Evolutionary conservation across 1,140 invertebrate genomes (phyloP).

Genomic region (Periplaneta americana): DNA sequence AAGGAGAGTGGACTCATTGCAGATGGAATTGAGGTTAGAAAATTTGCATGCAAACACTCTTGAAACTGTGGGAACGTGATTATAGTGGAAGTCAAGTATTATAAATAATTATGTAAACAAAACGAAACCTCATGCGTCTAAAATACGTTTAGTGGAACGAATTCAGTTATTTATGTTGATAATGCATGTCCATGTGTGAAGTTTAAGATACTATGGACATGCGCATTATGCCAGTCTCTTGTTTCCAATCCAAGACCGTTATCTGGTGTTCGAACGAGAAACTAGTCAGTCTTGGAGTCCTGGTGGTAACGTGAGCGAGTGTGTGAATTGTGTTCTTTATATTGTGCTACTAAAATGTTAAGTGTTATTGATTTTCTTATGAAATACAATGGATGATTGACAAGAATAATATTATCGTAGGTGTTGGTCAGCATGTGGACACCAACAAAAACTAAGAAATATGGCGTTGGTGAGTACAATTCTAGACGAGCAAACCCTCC

Average conservation of each 20-base stretch:
- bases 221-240: no score
- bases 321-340: not conserved
- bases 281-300: not conserved
- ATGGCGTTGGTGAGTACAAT: constrained; percentile 52
- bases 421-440: constrained; percentile 46
- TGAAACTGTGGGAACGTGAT: no score
- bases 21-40: no score
- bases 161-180: no score
- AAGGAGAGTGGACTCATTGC: no score
- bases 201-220: no score
- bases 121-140: no score
- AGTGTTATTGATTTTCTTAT: constrained; percentile 16
- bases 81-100: no score
- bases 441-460: constrained; percentile 55
- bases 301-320: not conserved
- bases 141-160: no score
- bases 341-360: not conserved
- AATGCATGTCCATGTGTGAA: no score
- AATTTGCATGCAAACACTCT: no score
- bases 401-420: not conserved
- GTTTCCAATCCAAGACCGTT: not conserved
- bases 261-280: not conserved
- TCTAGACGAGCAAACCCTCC: not conserved
- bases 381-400: constrained; percentile 8
- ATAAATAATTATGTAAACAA: no score